These are phyloP conservation scores for Hybognathus amarus DNA, from an alignment of 2,797 vertebrate species.

Conservation along the genomic window DNA sequence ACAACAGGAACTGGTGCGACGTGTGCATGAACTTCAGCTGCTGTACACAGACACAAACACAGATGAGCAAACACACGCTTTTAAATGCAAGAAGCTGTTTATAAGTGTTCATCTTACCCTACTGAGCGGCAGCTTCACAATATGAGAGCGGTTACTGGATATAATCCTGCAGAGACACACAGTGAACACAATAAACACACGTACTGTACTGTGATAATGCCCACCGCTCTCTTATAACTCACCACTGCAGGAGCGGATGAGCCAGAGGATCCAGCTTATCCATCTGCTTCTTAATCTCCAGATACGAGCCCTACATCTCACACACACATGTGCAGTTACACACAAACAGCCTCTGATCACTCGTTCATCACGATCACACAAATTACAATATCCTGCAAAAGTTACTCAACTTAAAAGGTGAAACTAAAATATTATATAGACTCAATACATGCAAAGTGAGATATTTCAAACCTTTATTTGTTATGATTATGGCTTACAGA, in stretches of 20 bases:
- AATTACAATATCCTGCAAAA: no score
- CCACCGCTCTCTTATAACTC: slow-evolving; percentile 44
- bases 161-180: slow-evolving; percentile 87
- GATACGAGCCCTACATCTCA: slow-evolving; percentile 87
- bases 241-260: slow-evolving; percentile 97
- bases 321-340: slow-evolving; percentile 24
- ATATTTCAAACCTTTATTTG: no score
- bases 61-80: not conserved
- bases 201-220: not conserved
- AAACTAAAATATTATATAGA: no score
- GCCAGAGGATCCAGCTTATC: slow-evolving; percentile 97
- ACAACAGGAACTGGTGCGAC: slow-evolving; percentile 98
- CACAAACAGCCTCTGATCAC: not conserved
- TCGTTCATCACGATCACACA: not conserved
- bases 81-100: slow-evolving; percentile 28
- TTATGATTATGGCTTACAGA: no score
- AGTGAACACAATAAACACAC: slow-evolving; percentile 40
- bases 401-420: no score
- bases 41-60: slow-evolving; percentile 73
- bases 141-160: slow-evolving; percentile 98
- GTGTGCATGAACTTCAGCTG: slow-evolving; percentile 99
- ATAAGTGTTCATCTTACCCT: slow-evolving; percentile 81
- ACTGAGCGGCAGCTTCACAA: slow-evolving; percentile 98
- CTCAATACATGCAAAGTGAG: no score
- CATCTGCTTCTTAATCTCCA: slow-evolving; percentile 99